Base-by-base conservation (phyloP, 2,797 vertebrate genomes). In the Cryptoprocta ferox region DNA sequence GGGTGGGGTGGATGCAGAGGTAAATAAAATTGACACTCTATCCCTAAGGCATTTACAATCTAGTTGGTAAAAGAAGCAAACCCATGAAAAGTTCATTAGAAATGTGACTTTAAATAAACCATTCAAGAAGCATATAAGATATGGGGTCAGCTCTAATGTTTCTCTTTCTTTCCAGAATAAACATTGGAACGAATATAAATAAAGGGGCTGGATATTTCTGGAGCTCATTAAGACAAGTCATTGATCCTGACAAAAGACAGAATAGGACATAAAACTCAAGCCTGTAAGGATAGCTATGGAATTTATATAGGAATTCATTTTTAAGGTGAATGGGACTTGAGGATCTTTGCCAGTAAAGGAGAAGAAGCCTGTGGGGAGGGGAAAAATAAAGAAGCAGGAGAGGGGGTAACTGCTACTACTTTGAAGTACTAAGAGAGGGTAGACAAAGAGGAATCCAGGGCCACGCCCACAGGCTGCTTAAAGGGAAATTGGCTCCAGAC, bases 71-170 rank as follows among this genome's bases (percentile, higher is more conserved):
- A 92, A 85, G 30, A 75, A 71, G 5, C 35, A 35, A 45, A 79
- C 8, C 91, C 53, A 68, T 39, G 24, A 93, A 71, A 91, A 73
- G 9, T 66, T 71, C 35, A 48, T 78, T 89, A 68, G 19, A 80
- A 91, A 94, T 48, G n/a, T 66, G 78, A 66, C 24, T 86, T 84
- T 18, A 89, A 50, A 82, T 61, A 42, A 93, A 75, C 5, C 56
- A 93, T 26, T 83, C 16, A 30, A 48, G 50, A 70, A 30, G 4
- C 15, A 65, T 50, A 6, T 42, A 92, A 63, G 12, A 28, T 37
- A 45, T 12, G 5, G n/a, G 15, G 3, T 24, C 21, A 59, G 35
- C 15, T 48, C 13, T 63, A 61, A 35, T 50, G 11, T 37, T 30
- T 73, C 28, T 39, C 6, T 61, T 14, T 37, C 7, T 85, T 32